Evolutionary conservation across 2,888 invertebrate genomes (phyloP).

Genomic region (Callyntrura sp.): DNA sequence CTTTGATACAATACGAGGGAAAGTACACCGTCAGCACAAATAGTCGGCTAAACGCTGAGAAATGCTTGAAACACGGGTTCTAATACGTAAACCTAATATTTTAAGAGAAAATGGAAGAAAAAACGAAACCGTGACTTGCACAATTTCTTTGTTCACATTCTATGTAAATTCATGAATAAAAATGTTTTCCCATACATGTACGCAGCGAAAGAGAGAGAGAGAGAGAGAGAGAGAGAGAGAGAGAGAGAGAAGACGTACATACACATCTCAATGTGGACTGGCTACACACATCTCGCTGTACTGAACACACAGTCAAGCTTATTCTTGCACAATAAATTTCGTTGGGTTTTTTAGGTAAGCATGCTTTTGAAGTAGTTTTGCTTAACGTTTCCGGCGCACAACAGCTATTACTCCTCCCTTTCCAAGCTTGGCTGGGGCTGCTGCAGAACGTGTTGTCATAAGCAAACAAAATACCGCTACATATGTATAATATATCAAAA

Average conservation of each 20-base stretch:
- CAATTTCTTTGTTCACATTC: slow-evolving; percentile 24
- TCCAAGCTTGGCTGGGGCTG: background rate
- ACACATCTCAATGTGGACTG: too few relatives aligned
- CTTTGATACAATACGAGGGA: slow-evolving; percentile 1
- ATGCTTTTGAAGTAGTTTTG: slow-evolving; percentile 28
- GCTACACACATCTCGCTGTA: background rate
- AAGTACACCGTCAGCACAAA: background rate
- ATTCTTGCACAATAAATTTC: background rate
- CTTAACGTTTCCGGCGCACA: slow-evolving; percentile 32
- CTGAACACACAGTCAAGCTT: background rate
- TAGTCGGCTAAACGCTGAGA: background rate
- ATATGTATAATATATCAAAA: background rate
- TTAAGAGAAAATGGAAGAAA: background rate
- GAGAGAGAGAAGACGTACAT: too few relatives aligned
- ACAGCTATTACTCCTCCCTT: slow-evolving; percentile 22
- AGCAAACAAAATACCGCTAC: too few relatives aligned
- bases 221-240: too few relatives aligned
- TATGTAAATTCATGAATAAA: slow-evolving; percentile 13
- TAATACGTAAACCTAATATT: background rate
- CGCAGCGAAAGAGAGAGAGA: too few relatives aligned
- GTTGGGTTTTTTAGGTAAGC: background rate
- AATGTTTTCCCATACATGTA: too few relatives aligned
- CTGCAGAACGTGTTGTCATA: background rate
- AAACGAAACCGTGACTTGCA: slow-evolving; percentile 21
- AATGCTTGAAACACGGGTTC: background rate